phyloP scores from a whole-genome alignment of 2,797 vertebrate species.

The Melanotaenia boesemani region DNA sequence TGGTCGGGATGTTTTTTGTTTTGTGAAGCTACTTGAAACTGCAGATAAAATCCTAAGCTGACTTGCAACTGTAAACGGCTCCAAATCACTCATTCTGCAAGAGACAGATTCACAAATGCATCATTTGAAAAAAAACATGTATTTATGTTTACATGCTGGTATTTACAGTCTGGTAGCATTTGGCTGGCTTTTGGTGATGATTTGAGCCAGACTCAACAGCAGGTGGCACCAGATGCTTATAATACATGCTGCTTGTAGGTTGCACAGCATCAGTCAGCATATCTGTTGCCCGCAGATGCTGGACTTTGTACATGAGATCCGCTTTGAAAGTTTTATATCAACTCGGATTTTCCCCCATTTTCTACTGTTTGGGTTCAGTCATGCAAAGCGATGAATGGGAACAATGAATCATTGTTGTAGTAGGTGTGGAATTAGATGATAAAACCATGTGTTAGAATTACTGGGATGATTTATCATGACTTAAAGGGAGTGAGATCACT shows the following conservation, averaged over 20 bases:
- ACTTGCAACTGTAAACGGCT: too few species aligned
- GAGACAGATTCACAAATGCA: too few species aligned
- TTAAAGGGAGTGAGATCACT: background rate
- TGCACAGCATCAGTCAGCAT: background rate
- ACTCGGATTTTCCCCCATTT: conserved; percentile 20
- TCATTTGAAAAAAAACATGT: too few species aligned
- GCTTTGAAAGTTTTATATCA: background rate
- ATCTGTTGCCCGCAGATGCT: conserved; percentile 3
- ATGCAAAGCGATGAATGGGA: background rate
- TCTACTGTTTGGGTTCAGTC: background rate
- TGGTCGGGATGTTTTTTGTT: too few species aligned
- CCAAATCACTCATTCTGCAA: too few species aligned
- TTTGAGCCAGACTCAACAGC: conserved; percentile 41
- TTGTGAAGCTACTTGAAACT: too few species aligned
- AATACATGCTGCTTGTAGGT: background rate
- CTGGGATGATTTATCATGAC: too few species aligned
- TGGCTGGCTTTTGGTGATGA: background rate
- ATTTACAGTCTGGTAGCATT: background rate
- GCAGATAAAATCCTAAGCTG: too few species aligned
- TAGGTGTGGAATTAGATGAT: too few species aligned
- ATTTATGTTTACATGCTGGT: too few species aligned
- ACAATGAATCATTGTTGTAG: background rate
- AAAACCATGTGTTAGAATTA: too few species aligned
- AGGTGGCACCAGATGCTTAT: conserved; percentile 60
- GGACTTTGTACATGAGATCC: conserved; percentile 5